Base-by-base conservation (phyloP, 2,888 invertebrate genomes). In the Sminthurides aquaticus region DNA sequence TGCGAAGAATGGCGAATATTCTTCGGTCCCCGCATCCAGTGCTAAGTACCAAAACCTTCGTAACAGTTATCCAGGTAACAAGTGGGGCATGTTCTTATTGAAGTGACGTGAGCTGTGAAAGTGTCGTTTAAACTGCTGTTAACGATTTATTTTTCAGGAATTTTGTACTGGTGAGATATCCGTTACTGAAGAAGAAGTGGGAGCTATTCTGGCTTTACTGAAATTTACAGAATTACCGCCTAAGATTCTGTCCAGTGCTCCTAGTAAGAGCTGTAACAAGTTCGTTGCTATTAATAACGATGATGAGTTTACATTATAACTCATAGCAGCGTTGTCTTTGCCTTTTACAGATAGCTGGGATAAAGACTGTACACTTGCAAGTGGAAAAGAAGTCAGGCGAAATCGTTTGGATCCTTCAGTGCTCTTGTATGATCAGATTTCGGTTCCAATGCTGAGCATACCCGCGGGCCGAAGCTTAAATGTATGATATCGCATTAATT, bases 371-470 rank as follows among this genome's bases (percentile, higher is more conserved):
- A 70, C 74, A 22, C 64, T 69, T 1, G 62, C 69, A 8, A 63
- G 67, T 11, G 68, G 67, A 2, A 69, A 71, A 8, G 73, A 74
- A 60, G 68, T 72, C 48, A 71, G 74, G 22, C 69, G 74, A 27
- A 72, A 69, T 48, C 69, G 74, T 54, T 64, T 74, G 58, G 74
- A 74, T 63, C 72, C 74, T n/a, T 68, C 74, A 11, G 66, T 73
- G 1, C 64, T 74, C 8, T 52, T 74, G 1, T 72, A 66, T 59
- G 74, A 74, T 43, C 74, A 74, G 62, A 72, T 74, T 29, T 68
- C 73, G 1, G 56, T 74, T 55, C 73, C 74, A 1, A 67, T 74
- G 43, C 62, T 73, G 43, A 74, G 72, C 60, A 71, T 72, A n/a
- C 71, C 73, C 3, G 25, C 65, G 24, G 70, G 69, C 59, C 69